Evolutionary conservation across 1,140 invertebrate genomes (phyloP).

Genomic region (Drosophila willistoni): DNA sequence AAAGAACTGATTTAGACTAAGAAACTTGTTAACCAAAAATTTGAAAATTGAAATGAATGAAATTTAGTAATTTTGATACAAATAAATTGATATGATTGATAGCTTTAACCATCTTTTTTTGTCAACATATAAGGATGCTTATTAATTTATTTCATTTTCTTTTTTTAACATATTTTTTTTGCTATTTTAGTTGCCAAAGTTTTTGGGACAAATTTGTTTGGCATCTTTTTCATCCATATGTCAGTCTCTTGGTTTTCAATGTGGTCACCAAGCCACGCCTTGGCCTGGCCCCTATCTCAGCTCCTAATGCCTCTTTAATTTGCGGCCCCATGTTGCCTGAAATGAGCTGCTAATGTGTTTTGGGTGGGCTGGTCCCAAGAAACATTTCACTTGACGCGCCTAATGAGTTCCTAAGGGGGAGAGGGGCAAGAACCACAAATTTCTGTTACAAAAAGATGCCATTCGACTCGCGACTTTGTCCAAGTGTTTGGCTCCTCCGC

Average conservation of each 20-base stretch:
- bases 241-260: constrained; percentile 44
- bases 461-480: constrained; percentile 58
- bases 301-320: constrained; percentile 76
- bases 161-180: constrained; percentile 14
- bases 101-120: too few relatives aligned
- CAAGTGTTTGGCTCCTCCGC: constrained; percentile 30
- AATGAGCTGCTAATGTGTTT: constrained; percentile 77
- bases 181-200: too few relatives aligned
- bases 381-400: constrained; percentile 79
- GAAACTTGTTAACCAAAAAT: neutral
- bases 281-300: neutral
- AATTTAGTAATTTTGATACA: neutral
- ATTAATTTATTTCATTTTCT: neutral
- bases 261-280: constrained; percentile 19
- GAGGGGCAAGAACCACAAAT: constrained; percentile 1
- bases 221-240: constrained; percentile 5
- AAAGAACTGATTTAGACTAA: neutral
- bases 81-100: neutral
- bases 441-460: constrained; percentile 13
- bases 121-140: too few relatives aligned
- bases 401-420: constrained; percentile 58
- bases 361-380: constrained; percentile 48
- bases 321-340: constrained; percentile 68
- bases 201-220: constrained; percentile 10
- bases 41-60: neutral